Conservation (phyloP, 2,888 invertebrate species). For the Lycia hirtaria region DNA sequence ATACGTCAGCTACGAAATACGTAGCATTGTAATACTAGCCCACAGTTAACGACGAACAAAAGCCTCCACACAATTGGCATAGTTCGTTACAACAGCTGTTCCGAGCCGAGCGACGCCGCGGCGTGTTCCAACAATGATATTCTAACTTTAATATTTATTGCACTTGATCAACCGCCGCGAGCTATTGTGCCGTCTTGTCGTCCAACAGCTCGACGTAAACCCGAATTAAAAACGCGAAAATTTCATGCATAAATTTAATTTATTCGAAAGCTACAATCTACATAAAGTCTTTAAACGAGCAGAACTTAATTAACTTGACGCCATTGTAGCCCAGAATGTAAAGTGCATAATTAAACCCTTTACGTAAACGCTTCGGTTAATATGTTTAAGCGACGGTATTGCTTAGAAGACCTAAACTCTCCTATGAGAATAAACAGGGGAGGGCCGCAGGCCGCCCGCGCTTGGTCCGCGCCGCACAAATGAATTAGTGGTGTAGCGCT, state of each 20-base stretch:
- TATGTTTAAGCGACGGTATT: constrained; percentile 81
- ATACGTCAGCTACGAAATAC: constrained; percentile 46
- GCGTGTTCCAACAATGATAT: constrained; percentile 79
- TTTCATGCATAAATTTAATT: constrained; percentile 70
- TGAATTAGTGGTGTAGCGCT: constrained; percentile 73
- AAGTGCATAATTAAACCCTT: constrained; percentile 82
- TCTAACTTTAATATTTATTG: constrained; percentile 84
- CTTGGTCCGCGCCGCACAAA: constrained; percentile 73
- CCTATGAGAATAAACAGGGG: constrained; percentile 82
- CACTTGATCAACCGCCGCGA: constrained; percentile 76
- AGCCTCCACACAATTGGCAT: constrained; percentile 76
- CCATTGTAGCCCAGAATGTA: constrained; percentile 75
- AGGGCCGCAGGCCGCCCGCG: constrained; percentile 62
- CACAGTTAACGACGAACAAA: constrained; percentile 78
- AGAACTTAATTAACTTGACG: constrained; percentile 81
- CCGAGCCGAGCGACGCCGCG: constrained; percentile 56
- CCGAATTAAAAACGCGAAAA: constrained; percentile 68
- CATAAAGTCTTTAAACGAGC: constrained; percentile 76
- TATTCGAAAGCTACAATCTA: constrained; percentile 65
- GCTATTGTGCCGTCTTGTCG: constrained; percentile 56
- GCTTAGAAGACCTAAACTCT: constrained; percentile 83
- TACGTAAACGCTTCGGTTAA: constrained; percentile 81
- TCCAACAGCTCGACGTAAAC: constrained; percentile 50
- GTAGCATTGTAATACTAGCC: constrained; percentile 66
- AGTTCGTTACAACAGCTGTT: constrained; percentile 75